These are phyloP conservation scores for Schizaphis graminum DNA, from an alignment of 2,888 invertebrate species.

Conservation along the genomic window DNA sequence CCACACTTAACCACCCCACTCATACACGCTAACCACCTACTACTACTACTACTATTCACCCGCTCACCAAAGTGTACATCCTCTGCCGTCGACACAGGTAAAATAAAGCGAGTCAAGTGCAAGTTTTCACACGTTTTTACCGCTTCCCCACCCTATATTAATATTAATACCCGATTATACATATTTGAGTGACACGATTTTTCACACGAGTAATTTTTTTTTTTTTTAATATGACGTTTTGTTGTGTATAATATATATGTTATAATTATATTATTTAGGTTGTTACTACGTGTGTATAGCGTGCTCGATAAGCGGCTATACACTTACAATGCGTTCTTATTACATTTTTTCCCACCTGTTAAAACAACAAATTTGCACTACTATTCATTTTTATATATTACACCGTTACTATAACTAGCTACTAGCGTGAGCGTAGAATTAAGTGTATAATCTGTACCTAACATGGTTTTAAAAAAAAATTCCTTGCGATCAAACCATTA, in stretches of 20 bases:
- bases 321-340: neutral
- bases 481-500: neutral
- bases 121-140: slow-evolving; percentile 5
- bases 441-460: neutral
- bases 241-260: neutral
- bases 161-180: slow-evolving; percentile 31
- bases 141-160: neutral
- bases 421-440: neutral
- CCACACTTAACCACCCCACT: neutral
- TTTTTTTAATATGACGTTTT: neutral
- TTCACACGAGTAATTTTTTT: neutral
- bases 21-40: neutral
- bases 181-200: neutral
- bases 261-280: neutral
- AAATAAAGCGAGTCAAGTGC: neutral
- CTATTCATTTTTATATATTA: neutral
- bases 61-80: too few relatives aligned
- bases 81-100: neutral
- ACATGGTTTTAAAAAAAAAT: neutral
- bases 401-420: neutral
- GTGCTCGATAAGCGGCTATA: neutral
- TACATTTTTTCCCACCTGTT: neutral
- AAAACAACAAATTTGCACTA: neutral
- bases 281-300: neutral
- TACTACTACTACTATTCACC: neutral